Conservation (phyloP, 2,888 invertebrate species). For the Adela reaumurella region DNA sequence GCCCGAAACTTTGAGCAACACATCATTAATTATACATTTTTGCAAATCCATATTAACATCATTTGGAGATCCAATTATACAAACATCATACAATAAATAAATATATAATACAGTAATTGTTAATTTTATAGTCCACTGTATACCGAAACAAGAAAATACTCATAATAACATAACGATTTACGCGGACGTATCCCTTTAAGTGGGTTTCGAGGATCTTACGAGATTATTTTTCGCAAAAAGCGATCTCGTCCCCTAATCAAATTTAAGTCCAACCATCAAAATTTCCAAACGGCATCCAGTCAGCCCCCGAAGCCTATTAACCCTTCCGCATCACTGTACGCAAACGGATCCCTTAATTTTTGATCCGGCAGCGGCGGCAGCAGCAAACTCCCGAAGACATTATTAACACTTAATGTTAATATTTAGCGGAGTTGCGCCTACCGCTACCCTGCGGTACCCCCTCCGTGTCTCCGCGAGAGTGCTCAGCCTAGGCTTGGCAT, state of each 20-base stretch:
- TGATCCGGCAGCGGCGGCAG: slow-evolving; percentile 3
- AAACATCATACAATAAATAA: no score
- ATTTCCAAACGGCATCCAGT: not conserved
- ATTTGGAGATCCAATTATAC: no score
- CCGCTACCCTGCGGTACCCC: not conserved
- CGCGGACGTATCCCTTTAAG: no score
- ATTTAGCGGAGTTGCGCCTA: not conserved
- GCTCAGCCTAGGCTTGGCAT: not conserved
- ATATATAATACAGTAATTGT: no score
- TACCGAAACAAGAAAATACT: no score
- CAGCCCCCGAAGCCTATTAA: not conserved
- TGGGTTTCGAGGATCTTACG: no score
- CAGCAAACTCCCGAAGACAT: slow-evolving; percentile 2
- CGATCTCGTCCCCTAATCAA: not conserved
- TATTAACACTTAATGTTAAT: slow-evolving; percentile 3
- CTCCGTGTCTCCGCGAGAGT: not conserved
- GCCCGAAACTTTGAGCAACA: no score
- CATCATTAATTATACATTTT: no score
- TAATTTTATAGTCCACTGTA: no score
- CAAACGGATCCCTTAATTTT: slow-evolving; percentile 7
- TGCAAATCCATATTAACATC: no score
- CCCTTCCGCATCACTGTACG: not conserved
- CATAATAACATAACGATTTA: no score
- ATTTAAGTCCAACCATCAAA: not conserved
- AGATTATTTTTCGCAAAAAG: no score